phyloP scores from a whole-genome alignment of 2,113 vertebrate species.

The Scartelaos histophorus region DNA sequence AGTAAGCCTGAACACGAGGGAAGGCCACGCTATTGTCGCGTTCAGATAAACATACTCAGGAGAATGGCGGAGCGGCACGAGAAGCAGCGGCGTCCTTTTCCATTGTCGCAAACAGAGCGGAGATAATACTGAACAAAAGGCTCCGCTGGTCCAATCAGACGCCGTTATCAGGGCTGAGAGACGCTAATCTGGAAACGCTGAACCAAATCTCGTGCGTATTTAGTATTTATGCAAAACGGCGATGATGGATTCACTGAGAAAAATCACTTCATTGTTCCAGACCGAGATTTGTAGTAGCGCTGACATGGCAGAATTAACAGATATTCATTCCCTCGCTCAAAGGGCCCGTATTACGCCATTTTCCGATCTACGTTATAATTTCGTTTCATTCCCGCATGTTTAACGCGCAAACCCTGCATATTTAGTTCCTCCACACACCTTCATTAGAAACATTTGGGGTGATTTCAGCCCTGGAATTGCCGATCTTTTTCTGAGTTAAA shows the following conservation, averaged over 20 bases:
- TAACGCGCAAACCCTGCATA: too few species aligned
- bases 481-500: too few species aligned
- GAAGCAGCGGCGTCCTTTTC: background rate
- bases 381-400: too few species aligned
- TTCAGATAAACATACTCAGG: constrained; percentile 1
- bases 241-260: too few species aligned
- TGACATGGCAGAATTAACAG: background rate
- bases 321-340: too few species aligned
- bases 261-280: background rate
- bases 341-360: too few species aligned
- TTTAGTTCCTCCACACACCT: too few species aligned
- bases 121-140: background rate
- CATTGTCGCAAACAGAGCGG: background rate
- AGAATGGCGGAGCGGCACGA: background rate
- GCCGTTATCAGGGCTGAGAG: background rate
- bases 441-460: too few species aligned
- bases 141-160: background rate
- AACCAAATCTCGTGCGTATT: background rate
- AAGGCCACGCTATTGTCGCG: background rate
- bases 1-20: background rate
- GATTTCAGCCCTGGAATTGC: too few species aligned
- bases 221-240: background rate
- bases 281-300: background rate
- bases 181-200: background rate
- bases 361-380: too few species aligned